Evolutionary conservation across 2,797 vertebrate species (phyloP).

Genomic region (Spondyliosoma cantharus): DNA sequence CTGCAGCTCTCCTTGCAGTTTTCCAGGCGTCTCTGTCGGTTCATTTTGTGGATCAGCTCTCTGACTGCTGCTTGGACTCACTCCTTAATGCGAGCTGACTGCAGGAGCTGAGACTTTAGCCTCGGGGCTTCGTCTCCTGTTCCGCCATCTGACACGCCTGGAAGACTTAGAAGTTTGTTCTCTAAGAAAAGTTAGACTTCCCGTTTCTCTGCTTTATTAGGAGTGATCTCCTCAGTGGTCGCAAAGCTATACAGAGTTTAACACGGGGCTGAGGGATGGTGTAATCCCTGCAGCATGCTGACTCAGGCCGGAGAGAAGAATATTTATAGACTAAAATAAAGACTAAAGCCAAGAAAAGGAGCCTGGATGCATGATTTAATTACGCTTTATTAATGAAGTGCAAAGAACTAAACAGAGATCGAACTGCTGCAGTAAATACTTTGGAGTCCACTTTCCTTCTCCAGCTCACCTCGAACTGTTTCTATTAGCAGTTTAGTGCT

Average conservation of each 20-base stretch:
- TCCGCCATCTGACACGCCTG: slow-evolving; percentile 37
- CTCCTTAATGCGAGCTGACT: slow-evolving; percentile 46
- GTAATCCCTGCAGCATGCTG: slow-evolving; percentile 25
- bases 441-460: too few relatives aligned
- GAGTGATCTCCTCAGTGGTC: slow-evolving; percentile 17
- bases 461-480: too few relatives aligned
- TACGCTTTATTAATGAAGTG: background rate
- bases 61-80: slow-evolving; percentile 22
- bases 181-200: slow-evolving; percentile 37
- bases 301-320: slow-evolving; percentile 3
- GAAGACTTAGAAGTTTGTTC: slow-evolving; percentile 41
- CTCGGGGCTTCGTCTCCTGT: slow-evolving; percentile 32
- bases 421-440: too few relatives aligned
- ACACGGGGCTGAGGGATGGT: background rate
- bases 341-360: background rate
- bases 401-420: background rate
- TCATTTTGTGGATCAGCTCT: slow-evolving; percentile 20
- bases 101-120: slow-evolving; percentile 46
- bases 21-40: slow-evolving; percentile 40
- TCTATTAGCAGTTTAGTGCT: too few relatives aligned
- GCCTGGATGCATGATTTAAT: background rate
- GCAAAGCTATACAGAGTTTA: slow-evolving; percentile 23
- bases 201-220: slow-evolving; percentile 36
- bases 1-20: slow-evolving; percentile 57
- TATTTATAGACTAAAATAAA: slow-evolving; percentile 12